Base-by-base conservation (phyloP, 1,140 invertebrate species). In the Antheraea pernyi region DNA sequence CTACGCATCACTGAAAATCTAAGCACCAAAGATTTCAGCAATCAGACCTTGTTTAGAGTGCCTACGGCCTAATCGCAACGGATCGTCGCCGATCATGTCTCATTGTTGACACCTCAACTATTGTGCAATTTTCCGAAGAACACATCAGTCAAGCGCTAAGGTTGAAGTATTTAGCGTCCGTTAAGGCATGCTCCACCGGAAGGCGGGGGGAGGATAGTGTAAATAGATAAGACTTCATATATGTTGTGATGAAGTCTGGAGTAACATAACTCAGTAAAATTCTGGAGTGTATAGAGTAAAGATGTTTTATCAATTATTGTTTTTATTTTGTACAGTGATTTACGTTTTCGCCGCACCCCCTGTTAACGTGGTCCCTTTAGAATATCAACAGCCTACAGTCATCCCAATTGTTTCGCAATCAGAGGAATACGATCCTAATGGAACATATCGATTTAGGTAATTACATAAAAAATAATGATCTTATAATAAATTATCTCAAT, bases 211-310 rank as follows among this genome's bases (percentile, higher is more conserved):
- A 86, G 88, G 83, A 77, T 86, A 91, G 86, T 91, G 91, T 86
- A 92, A 92, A 93, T 91, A 92, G 80, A 88, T 88, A 85, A 87
- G 72, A 81, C 87, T 92, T 91, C 91, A 91, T 93, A 93, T 91
- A 93, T 74, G 87, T 86, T 80, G 70, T 81, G 74, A 83, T 81
- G 78, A 84, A 85, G 76, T 87, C 87, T 88, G 86, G 87, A 88
- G 80, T 76, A 83, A 81, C 88, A 91, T 81, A 88, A 79, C 83
- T 83, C 78, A 82, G 76, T 82, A 75, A 69, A 84, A 81, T 83
- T 84, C 76, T 78, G 82, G 80, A 84, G 80, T 82, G 76, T 76
- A 66, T 77, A 77, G 71, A 75, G 73, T 70, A 74, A 84, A 76
- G 59, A 91, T 91, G 87, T 83, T 81, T 77, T 83, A 64, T 59